These are phyloP conservation scores for Coelogynopora nodosa DNA, from an alignment of 2,888 invertebrate genomes.

Conservation along the genomic window DNA sequence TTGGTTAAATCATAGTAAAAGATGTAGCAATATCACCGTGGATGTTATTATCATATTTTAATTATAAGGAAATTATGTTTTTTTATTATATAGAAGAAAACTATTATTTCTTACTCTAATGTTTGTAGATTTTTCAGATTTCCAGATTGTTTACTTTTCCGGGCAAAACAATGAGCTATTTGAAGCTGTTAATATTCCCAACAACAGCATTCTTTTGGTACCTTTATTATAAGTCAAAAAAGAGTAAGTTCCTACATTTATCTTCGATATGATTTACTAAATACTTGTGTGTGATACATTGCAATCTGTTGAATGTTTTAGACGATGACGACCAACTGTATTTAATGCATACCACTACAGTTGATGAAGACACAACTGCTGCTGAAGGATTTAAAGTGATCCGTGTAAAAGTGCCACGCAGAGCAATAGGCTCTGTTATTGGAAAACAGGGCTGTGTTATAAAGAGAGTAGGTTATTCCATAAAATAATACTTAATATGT, in stretches of 20 bases:
- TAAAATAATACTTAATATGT: too few relatives aligned
- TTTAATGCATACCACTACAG: not conserved
- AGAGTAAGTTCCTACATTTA: not conserved
- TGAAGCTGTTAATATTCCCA: not conserved
- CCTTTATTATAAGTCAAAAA: not conserved
- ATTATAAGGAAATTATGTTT: too few relatives aligned
- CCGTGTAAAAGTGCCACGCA: slow-evolving; percentile 4
- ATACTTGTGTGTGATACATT: not conserved
- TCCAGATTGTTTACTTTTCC: too few relatives aligned
- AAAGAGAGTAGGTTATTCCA: not conserved
- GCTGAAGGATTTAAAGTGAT: slow-evolving; percentile 25
- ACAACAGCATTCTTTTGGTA: slow-evolving; percentile 11
- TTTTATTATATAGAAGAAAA: too few relatives aligned
- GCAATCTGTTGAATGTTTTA: not conserved
- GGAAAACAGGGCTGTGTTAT: slow-evolving; percentile 34
- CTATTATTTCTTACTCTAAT: too few relatives aligned
- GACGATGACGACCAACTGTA: not conserved
- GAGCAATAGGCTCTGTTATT: slow-evolving; percentile 21
- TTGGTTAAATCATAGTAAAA: too few relatives aligned
- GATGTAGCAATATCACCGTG: too few relatives aligned
- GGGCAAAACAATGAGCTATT: not conserved
- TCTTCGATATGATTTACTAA: not conserved
- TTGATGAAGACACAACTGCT: not conserved
- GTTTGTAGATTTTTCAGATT: too few relatives aligned
- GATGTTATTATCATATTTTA: too few relatives aligned